phyloP scores from a whole-genome alignment of 1,140 invertebrate genomes.

The Drosophila baimaii region DNA sequence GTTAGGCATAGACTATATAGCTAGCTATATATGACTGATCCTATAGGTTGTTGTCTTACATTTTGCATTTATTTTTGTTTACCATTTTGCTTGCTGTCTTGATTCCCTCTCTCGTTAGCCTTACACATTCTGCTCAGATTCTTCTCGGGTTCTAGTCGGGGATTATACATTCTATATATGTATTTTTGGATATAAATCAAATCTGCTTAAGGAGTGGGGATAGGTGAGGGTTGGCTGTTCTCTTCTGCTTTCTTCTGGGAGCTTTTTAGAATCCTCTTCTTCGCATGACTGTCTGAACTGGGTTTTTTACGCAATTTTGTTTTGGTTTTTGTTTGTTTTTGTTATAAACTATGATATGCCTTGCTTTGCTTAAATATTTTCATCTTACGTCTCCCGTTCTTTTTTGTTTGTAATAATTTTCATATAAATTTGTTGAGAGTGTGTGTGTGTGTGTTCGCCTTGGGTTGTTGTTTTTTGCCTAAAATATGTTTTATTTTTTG shows the following conservation, averaged over 20 bases:
- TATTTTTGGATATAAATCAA: conserved; percentile 26
- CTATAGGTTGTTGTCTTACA: conserved; percentile 32
- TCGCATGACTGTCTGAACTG: conserved; percentile 13
- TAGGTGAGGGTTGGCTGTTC: background rate
- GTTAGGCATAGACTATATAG: conserved; percentile 57
- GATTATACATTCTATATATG: no score
- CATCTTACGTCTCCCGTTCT: conserved; percentile 38
- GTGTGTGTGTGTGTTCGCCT: conserved; percentile 3
- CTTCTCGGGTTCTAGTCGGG: conserved; percentile 2
- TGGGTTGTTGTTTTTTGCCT: conserved; percentile 48
- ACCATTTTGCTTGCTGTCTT: conserved; percentile 40
- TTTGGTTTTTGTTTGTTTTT: conserved; percentile 40
- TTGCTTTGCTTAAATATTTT: conserved; percentile 83
- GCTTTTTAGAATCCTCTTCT: conserved; percentile 16
- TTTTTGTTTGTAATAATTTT: conserved; percentile 43
- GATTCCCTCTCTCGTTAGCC: conserved; percentile 51
- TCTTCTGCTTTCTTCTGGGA: conserved; percentile 13
- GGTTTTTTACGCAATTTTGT: conserved; percentile 21
- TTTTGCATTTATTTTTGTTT: conserved; percentile 16
- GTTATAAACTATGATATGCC: conserved; percentile 82
- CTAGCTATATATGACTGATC: conserved; percentile 62
- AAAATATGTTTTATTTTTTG: conserved; percentile 65
- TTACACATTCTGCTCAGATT: background rate
- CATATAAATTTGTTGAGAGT: conserved; percentile 45
- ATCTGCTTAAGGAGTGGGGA: no score